Evolutionary conservation across 1,140 invertebrate species (phyloP), one percentile per base, ranked within the genome.

Genomic region (Sesamia nonagrioides): DNA sequence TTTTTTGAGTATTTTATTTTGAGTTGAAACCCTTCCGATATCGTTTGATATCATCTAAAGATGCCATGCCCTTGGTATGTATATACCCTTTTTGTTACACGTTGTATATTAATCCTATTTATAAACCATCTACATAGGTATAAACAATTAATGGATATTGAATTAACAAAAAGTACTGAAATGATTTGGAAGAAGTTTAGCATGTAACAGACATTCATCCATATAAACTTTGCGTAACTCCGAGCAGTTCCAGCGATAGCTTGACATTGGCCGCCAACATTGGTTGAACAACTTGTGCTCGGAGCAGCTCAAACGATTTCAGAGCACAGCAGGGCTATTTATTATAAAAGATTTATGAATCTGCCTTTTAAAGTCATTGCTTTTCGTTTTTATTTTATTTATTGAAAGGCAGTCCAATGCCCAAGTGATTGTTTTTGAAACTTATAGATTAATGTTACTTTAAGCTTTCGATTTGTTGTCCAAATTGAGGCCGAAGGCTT

Each of bases 331-430:
- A 1, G 18, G 27, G 18, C 63, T 68, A 68, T 68, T 68, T 68
- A 48, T 66, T 68, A n/a, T 68, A 4, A 68, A 48, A 68, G 63
- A 68, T 68, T 68, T 68, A 68, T 68, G 63, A 68, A 68, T 45
- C 63, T 18, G 42, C 63, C 63, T 68, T 48, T 68, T 48, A 48
- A 48, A 68, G 21, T 68, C 17, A 68, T 17, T 45, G 35, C 35
- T 66, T 27, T 48, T 48, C 11, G 48, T 63, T 63, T 56, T 18
- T 42, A 17, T 18, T n/a, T 11, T 40, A 63, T 42, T 63, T 63
- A 68, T 68, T 68, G 42, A n/a, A 50, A 68, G 42, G 11, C 63
- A 50, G 40, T 27, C 63, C 58, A 35, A n/a, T 61, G 33, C 15
- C 5, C 58, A 35, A 61, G 58, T 37, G 42, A 68, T 68, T 50